Base-by-base conservation (phyloP, 2,797 vertebrate species). In the Valencia hispanica region DNA sequence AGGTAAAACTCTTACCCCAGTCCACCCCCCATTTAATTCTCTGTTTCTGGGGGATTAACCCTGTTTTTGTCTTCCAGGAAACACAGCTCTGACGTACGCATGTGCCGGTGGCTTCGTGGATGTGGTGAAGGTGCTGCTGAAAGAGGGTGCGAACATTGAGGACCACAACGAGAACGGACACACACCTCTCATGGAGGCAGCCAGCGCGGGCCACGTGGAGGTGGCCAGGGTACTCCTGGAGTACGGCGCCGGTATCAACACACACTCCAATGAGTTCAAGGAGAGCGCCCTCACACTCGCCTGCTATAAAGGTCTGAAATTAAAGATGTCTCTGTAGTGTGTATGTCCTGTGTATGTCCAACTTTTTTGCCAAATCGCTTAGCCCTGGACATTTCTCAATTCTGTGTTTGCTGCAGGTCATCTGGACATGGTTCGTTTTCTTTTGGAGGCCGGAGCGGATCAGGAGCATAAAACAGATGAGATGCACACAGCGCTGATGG, bases 121-220 rank as follows among this genome's bases (percentile, higher is more conserved):
- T 69, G 97, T 99, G 85, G 98, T 99, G 79, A 98, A 99, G 94
- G 98, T 99, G 90, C 96, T 99, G 79, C 95, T 99, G 86, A 99
- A 99, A 95, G 98, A 98, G 79, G 98, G 98, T 76, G 98, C 98
- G 86, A 99, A 99, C 92, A 98, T 99, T 85, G 98, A 99, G 95
- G 98, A 99, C 95, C 98, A 99, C 94, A 99, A 99, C 74, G 98
- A 99, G 94, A 99, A 99, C 17, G 98, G 98, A 77, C 98, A 99
- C 91, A 99, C 98, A 3, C 98, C 98, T 48, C 95, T 99, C 73
- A 99, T 99, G 98, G 98, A 99, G 95, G 98, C 98, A 30, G 98
- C 98, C 87, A 99, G 98, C 81, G 98, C 98, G 45, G 98, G 98
- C 77, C 98, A 99, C 41, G 98, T 99, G 48, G 98, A 99, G 87